Evolutionary conservation across 2,888 invertebrate genomes (phyloP), one percentile per base, ranked within the genome.

Genomic region (Standfussiana lucernea): DNA sequence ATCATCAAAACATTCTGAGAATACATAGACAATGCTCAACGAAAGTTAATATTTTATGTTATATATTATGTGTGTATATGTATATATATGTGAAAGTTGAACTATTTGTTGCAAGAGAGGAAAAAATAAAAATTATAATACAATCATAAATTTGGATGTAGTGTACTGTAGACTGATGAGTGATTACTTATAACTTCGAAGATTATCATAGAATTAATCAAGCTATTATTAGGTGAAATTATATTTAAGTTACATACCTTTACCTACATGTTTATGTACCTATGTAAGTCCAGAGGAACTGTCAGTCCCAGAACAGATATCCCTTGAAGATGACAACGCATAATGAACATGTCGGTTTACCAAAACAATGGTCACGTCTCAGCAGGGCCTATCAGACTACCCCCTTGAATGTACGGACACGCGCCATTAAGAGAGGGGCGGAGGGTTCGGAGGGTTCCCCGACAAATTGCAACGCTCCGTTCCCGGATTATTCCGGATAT

Each of bases 401-500:
- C 77, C 88, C 85, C 90, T 89, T 86, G 78, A 86, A 86, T 85
- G 85, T 88, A 87, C 86, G 83, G 83, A 89, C 88, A 89, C 87
- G 87, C 74, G 79, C 84, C 59, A 74, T 72, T 61, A 40, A 67
- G 75, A 74, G 83, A 74, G 45, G 84, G 83, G 72, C n/a, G n/a
- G 80, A 81, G 83, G 83, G 86, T 7, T 62, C 35, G 32, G 35
- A 79, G 56, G 75, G 83, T 86, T 79, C 77, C 74, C 85, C 86
- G 90, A 91, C 89, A 93, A 92, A 93, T 93, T 91, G 91, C 90
- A 86, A 75, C 68, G 79, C 86, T 83, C 78, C 85, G 76, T 80
- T 82, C 88, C 86, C 82, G 90, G 92, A 92, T 93, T 92, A 93
- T 90, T 89, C 89, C 88, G 91, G 90, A 91, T 91, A 90, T 88